phyloP scores from a whole-genome alignment of 1,140 invertebrate genomes.

The Luehdorfia chinensis region DNA sequence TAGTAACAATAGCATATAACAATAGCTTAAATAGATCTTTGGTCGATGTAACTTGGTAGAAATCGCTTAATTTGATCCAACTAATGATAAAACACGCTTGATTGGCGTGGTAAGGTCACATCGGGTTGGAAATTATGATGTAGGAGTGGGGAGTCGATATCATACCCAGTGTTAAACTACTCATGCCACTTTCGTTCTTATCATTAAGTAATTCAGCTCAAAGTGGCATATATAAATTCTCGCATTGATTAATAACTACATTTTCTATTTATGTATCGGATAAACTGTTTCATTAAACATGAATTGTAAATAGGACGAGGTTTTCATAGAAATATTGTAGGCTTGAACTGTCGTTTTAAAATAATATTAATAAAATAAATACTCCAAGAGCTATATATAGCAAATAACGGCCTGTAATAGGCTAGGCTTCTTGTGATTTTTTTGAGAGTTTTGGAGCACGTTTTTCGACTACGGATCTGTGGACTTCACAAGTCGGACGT shows the following conservation, averaged over 20 bases:
- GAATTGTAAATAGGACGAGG: constrained; percentile 15
- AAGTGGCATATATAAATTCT: neutral
- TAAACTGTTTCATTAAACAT: constrained; percentile 14
- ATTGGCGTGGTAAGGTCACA: constrained; percentile 28
- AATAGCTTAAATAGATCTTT: constrained; percentile 10
- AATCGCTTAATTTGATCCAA: constrained; percentile 16
- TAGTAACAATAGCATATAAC: constrained; percentile 8
- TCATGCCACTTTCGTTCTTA: neutral
- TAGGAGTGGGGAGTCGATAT: constrained; percentile 12
- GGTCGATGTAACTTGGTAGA: constrained; percentile 14
- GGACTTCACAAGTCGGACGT: too few relatives aligned
- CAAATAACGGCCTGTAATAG: too few relatives aligned
- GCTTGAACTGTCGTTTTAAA: too few relatives aligned
- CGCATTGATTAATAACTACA: constrained; percentile 6
- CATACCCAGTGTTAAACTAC: neutral
- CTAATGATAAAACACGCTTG: constrained; percentile 23
- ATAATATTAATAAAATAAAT: too few relatives aligned
- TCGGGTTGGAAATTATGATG: constrained; percentile 22
- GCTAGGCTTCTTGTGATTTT: too few relatives aligned
- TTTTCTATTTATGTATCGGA: constrained; percentile 10
- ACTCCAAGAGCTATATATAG: too few relatives aligned
- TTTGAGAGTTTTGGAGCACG: too few relatives aligned
- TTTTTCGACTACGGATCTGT: too few relatives aligned
- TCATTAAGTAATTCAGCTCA: neutral
- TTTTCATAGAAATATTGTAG: constrained; percentile 13